Evolutionary conservation across 2,113 vertebrate genomes (phyloP).

Genomic region (Oxyruncus cristatus): DNA sequence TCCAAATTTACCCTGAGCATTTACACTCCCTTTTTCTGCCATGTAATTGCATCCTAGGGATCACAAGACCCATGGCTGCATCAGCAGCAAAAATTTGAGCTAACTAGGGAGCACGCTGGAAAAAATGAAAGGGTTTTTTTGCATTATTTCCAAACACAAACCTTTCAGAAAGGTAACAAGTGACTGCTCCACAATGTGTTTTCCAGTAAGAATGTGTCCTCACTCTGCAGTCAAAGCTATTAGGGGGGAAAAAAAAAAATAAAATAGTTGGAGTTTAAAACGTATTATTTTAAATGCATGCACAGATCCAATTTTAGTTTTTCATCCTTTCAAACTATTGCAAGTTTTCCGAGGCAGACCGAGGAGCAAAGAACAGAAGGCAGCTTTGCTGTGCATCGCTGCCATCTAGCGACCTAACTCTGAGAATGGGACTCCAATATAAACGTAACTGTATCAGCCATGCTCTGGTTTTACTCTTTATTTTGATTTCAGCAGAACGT

Average conservation of each 20-base stretch:
- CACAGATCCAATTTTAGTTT: not conserved
- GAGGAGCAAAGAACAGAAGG: accelerated
- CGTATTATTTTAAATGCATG: not conserved
- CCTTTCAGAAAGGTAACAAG: not conserved
- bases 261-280: conserved; percentile 7
- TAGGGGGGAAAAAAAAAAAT: not conserved
- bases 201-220: not conserved
- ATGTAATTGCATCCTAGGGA: not conserved
- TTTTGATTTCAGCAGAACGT: not conserved
- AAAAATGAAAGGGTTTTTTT: not conserved
- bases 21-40: not conserved
- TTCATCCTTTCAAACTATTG: not conserved
- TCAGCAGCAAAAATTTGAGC: not conserved
- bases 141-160: not conserved
- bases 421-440: not conserved
- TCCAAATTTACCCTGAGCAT: not conserved
- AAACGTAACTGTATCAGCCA: accelerated
- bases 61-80: not conserved
- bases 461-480: accelerated
- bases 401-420: conserved; percentile 70
- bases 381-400: conserved; percentile 51
- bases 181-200: not conserved
- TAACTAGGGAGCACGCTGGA: not conserved
- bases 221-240: not conserved
- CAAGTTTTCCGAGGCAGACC: not conserved